Evolutionary conservation across 2,797 vertebrate species (phyloP).

Genomic region (Melanotaenia parkinsoni): DNA sequence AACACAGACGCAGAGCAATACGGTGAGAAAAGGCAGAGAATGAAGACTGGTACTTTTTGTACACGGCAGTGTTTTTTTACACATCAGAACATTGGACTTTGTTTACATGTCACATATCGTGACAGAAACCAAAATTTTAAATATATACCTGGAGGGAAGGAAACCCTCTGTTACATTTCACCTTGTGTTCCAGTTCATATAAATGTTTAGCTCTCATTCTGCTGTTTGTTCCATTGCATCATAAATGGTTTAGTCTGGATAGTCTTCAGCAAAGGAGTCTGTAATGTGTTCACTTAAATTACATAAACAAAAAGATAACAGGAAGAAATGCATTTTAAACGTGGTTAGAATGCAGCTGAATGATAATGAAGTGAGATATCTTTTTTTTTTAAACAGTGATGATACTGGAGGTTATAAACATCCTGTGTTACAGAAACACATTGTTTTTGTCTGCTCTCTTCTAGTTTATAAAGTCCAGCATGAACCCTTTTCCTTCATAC

Average conservation of each 20-base stretch:
- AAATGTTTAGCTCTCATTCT: constrained; percentile 38
- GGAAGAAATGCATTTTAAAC: constrained; percentile 1
- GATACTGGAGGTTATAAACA: background rate
- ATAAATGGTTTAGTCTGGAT: background rate
- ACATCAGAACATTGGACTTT: constrained; percentile 4
- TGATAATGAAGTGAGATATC: background rate
- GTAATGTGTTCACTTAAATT: background rate
- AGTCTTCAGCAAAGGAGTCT: constrained; percentile 23
- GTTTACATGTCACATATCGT: constrained; percentile 35
- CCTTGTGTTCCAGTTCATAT: constrained; percentile 27
- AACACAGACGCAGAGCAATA: constrained; percentile 4
- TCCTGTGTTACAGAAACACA: background rate
- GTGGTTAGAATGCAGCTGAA: background rate
- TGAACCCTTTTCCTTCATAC: background rate
- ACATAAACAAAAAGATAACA: constrained; percentile 8
- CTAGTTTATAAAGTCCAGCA: background rate
- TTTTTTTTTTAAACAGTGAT: background rate
- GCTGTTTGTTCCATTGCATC: constrained; percentile 18
- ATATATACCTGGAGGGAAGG: constrained; percentile 39
- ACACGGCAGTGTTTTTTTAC: constrained; percentile 21
- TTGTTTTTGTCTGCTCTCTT: background rate
- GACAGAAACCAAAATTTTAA: constrained; percentile 49
- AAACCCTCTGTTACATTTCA: constrained; percentile 55
- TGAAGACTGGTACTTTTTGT: constrained; percentile 31
- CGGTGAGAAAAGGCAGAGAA: constrained; percentile 28